Conservation (phyloP, 2,888 invertebrate genomes). For the Volucella inanis region DNA sequence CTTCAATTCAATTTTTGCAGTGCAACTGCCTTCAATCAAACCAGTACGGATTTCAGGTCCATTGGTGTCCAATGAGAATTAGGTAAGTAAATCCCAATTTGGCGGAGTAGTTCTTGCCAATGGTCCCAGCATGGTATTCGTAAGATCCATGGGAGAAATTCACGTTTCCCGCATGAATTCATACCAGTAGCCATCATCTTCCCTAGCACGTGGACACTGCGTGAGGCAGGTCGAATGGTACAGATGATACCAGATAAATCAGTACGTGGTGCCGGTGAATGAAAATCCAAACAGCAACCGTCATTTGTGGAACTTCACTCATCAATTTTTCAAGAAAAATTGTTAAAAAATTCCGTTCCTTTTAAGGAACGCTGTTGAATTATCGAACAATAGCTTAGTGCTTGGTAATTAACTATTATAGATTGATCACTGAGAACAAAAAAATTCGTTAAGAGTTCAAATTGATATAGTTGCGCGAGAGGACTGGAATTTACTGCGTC, state of each 20-base stretch:
- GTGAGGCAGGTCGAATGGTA: constrained; percentile 96
- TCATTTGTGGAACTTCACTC: constrained; percentile 83
- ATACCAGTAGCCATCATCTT: constrained; percentile 98
- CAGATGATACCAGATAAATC: constrained; percentile 98
- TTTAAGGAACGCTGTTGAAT: no score
- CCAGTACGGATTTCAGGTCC: constrained; percentile 99
- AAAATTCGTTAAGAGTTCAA: no score
- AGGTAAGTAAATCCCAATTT: constrained; percentile 88
- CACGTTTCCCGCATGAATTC: no score
- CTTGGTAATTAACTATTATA: no score
- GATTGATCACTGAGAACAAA: no score
- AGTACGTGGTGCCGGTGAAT: constrained; percentile 93
- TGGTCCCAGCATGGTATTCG: constrained; percentile 96
- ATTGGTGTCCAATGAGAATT: constrained; percentile 98
- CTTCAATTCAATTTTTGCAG: constrained; percentile 93
- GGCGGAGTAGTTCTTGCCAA: constrained; percentile 90
- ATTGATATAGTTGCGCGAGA: no score
- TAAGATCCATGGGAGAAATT: constrained; percentile 98
- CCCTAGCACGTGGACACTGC: constrained; percentile 91
- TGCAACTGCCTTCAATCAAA: constrained; percentile 93
- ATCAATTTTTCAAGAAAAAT: constrained; percentile 65
- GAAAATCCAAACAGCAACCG: constrained; percentile 95
- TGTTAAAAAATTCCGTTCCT: no score
- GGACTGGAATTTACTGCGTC: no score
- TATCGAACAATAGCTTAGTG: no score